phyloP scores from a whole-genome alignment of 1,140 invertebrate genomes.

The Zophobas morio region DNA sequence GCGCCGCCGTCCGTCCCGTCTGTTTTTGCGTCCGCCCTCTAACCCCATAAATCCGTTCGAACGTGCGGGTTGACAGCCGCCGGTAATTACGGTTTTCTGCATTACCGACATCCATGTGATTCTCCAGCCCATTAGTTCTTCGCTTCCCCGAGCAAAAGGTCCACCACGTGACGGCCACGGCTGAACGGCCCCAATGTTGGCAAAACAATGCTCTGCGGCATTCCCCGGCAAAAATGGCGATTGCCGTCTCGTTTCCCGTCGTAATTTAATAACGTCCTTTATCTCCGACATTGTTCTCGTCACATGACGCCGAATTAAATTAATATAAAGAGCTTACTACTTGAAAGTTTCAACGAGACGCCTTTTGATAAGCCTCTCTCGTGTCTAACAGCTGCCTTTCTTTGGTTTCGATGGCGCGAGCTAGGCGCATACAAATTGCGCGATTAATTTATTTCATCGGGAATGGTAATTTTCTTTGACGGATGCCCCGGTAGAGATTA shows the following conservation, averaged over 20 bases:
- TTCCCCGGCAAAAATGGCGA: constrained; percentile 1
- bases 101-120: constrained; percentile 50
- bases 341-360: constrained; percentile 34
- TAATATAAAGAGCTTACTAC: constrained; percentile 43
- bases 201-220: neutral
- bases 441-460: constrained; percentile 42
- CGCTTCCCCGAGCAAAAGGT: constrained; percentile 39
- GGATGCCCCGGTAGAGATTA: neutral
- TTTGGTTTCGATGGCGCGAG: constrained; percentile 33
- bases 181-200: constrained; percentile 14
- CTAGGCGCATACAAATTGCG: constrained; percentile 45
- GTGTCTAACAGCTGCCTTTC: constrained; percentile 47
- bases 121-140: constrained; percentile 49
- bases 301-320: constrained; percentile 39
- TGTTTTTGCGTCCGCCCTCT: too few species aligned
- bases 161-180: constrained; percentile 18
- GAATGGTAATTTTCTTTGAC: constrained; percentile 30
- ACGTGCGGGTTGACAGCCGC: constrained; percentile 33
- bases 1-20: too few species aligned
- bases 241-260: neutral
- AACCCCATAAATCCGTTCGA: too few species aligned
- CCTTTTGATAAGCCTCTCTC: constrained; percentile 32
- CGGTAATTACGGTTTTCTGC: constrained; percentile 50
- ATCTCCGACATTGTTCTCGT: constrained; percentile 31
- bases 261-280: neutral